phyloP scores from a whole-genome alignment of 2,113 vertebrate species.

The Dissostichus mawsoni region DNA sequence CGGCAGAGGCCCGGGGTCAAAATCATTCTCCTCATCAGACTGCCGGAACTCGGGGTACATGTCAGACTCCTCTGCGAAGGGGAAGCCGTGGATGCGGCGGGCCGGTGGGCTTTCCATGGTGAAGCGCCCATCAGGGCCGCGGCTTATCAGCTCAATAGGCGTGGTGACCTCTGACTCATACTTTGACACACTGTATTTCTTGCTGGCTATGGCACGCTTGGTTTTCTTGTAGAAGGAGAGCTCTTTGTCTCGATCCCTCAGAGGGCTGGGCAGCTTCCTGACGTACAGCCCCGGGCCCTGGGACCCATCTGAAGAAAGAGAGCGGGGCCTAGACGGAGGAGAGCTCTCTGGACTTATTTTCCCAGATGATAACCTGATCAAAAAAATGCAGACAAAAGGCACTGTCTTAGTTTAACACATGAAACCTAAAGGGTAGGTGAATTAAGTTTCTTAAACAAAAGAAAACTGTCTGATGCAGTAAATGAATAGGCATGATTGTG shows the following conservation, averaged over 20 bases:
- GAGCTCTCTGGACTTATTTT: conserved; percentile 99
- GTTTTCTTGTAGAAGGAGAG: conserved; percentile 98
- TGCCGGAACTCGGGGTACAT: conserved; percentile 99
- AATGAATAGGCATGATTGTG: conserved; percentile 23
- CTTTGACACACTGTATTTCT: conserved; percentile 98
- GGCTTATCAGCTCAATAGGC: conserved; percentile 97
- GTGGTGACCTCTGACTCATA: conserved; percentile 95
- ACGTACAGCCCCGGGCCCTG: conserved; percentile 90
- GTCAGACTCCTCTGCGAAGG: conserved; percentile 98
- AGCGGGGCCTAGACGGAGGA: conserved; percentile 92
- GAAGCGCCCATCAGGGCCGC: conserved; percentile 96
- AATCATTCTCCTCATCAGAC: conserved; percentile 97
- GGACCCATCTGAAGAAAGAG: conserved; percentile 91
- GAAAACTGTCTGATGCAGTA: conserved; percentile 22
- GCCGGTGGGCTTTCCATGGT: conserved; percentile 91
- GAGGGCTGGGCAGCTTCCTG: conserved; percentile 93
- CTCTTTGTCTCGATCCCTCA: conserved; percentile 90
- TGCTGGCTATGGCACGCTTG: conserved; percentile 97
- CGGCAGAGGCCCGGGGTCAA: conserved; percentile 91
- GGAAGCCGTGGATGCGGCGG: conserved; percentile 96
- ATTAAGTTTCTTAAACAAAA: conserved; percentile 4
- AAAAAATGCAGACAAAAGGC: conserved; percentile 62
- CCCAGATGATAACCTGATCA: conserved; percentile 93
- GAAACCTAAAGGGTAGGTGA: not conserved
- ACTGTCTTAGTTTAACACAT: conserved; percentile 30